These are phyloP conservation scores for Polietes domitor DNA, from an alignment of 2,888 invertebrate genomes.

Conservation along the genomic window DNA sequence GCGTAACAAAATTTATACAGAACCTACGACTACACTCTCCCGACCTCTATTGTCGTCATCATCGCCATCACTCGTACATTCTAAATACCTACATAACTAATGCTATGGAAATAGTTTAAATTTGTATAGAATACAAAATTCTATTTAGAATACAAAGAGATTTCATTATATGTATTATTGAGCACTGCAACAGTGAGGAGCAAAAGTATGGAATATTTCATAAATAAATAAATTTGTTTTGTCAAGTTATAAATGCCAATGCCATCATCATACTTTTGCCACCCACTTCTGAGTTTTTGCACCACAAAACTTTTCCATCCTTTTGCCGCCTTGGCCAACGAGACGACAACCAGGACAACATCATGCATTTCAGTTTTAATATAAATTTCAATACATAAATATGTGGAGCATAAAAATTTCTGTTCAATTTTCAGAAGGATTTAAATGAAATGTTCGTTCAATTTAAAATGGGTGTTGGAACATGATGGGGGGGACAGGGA, in stretches of 20 bases:
- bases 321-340: not conserved
- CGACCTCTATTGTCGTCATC: not conserved
- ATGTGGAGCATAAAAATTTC: not conserved
- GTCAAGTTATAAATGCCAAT: not conserved
- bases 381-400: conserved; percentile 2
- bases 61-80: not conserved
- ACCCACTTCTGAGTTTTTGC: not conserved
- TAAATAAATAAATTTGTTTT: not conserved
- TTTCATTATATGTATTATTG: not conserved
- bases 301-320: not conserved
- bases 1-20: not conserved
- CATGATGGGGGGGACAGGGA: not conserved
- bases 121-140: not conserved
- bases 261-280: not conserved
- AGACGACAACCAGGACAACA: not conserved
- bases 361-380: conserved; percentile 14
- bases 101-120: not conserved
- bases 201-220: not conserved
- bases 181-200: not conserved
- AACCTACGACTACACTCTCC: not conserved
- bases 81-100: not conserved
- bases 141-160: not conserved
- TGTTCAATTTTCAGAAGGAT: conserved; percentile 3
- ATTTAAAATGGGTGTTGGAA: not conserved
- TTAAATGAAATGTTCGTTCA: not conserved